These are phyloP conservation scores for Yponomeuta sedellus DNA, from an alignment of 2,888 invertebrate genomes.

Conservation along the genomic window DNA sequence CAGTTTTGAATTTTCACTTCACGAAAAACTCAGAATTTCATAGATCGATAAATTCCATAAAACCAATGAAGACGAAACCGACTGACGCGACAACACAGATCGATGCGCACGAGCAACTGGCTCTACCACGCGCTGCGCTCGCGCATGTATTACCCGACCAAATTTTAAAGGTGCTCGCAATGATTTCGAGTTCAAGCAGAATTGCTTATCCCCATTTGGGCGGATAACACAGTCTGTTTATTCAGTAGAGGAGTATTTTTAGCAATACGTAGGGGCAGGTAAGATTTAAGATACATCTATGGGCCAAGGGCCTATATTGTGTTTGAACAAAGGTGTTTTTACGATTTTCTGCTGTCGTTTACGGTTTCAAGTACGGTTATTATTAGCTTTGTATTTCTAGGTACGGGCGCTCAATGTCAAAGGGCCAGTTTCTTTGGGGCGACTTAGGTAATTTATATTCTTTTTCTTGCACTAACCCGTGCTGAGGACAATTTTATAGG, in stretches of 20 bases:
- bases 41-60: constrained; percentile 36
- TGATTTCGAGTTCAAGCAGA: constrained; percentile 26
- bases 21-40: constrained; percentile 16
- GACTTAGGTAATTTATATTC: too few species aligned
- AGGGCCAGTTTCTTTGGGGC: neutral
- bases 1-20: constrained; percentile 2
- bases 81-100: constrained; percentile 40
- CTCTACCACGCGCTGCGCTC: constrained; percentile 60
- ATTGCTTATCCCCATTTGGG: constrained; percentile 21
- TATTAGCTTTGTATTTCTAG: neutral
- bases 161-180: constrained; percentile 32
- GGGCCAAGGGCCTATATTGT: constrained; percentile 54
- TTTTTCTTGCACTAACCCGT: too few species aligned
- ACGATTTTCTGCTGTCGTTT: constrained; percentile 13
- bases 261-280: constrained; percentile 65
- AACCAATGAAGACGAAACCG: too few species aligned
- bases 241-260: constrained; percentile 69
- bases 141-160: constrained; percentile 49
- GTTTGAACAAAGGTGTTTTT: constrained; percentile 6
- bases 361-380: constrained; percentile 8
- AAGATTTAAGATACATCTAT: constrained; percentile 36
- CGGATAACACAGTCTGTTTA: constrained; percentile 42
- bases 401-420: neutral
- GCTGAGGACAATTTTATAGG: too few species aligned
- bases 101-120: constrained; percentile 68